Evolutionary conservation across 2,113 vertebrate genomes (phyloP), one percentile per base, ranked within the genome.

Genomic region (Etheostoma spectabile): DNA sequence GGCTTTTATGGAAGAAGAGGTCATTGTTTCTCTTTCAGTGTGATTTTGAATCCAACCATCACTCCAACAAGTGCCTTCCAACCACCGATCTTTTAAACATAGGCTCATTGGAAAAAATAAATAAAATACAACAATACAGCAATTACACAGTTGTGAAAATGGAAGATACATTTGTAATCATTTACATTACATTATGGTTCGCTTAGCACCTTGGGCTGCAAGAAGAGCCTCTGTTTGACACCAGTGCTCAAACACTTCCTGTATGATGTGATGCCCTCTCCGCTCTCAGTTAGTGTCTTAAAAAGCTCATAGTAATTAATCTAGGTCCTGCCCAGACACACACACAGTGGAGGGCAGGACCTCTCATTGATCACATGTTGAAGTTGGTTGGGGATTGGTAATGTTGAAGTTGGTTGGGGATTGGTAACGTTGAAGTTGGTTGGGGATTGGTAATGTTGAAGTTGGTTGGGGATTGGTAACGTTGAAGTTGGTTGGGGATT

Each of bases 101-200:
- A 49, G 59, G 52, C 57, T 18, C 15, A 42, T 11, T 24, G 18
- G 27, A 55, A 24, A 38, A 30, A 22, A 56, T 30, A 45, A 3
- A 56, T 6, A 2, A 35, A 30, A 52, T 27, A 57, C 8, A 52
- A 21, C 0, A 74, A 7, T 49, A 71, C 56, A 85, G n/a, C 53
- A 62, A 61, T 65, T 49, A 72, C 22, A 80, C 75, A 83, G 33
- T 75, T 86, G 68, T 80, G 68, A 57, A 70, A 75, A 85, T 66
- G 57, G 60, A 83, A 71, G 77, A 35, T 83, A 64, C 65, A 74
- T 80, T 78, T 81, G 67, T 56, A 48, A 10, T 68, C 0, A 84
- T 77, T 77, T 79, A 22, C 33, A 57, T 83, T 30, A 65, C 55
- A 22, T 27, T 8, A 51, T 81, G 52, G 56, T 76, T 21, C 38